Evolutionary conservation across 2,888 invertebrate species (phyloP).

Genomic region (Eupithecia abbreviata): DNA sequence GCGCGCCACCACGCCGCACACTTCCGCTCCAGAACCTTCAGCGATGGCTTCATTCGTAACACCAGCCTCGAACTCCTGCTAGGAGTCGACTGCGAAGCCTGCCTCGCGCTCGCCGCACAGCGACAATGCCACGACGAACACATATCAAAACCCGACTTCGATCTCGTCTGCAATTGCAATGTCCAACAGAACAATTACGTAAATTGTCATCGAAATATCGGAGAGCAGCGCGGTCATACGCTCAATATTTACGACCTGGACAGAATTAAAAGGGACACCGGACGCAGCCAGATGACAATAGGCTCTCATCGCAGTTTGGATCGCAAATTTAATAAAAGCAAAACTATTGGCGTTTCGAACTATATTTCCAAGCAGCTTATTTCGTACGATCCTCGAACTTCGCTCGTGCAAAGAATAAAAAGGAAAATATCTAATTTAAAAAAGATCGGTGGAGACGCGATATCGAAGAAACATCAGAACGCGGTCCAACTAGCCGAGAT

Average conservation of each 20-base stretch:
- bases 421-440: constrained; percentile 79
- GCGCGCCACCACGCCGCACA: constrained; percentile 66
- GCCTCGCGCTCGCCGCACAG: constrained; percentile 75
- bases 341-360: constrained; percentile 77
- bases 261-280: constrained; percentile 73
- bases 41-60: constrained; percentile 80
- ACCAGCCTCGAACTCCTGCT: constrained; percentile 79
- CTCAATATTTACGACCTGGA: constrained; percentile 78
- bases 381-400: constrained; percentile 78
- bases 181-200: constrained; percentile 76
- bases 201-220: constrained; percentile 68
- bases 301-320: constrained; percentile 79
- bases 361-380: constrained; percentile 80
- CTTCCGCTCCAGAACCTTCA: constrained; percentile 79
- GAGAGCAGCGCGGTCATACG: constrained; percentile 72
- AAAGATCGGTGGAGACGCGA: constrained; percentile 78
- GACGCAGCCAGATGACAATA: constrained; percentile 64
- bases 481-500: constrained; percentile 79
- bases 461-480: constrained; percentile 78
- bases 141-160: constrained; percentile 73
- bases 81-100: constrained; percentile 81
- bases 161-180: constrained; percentile 79
- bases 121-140: constrained; percentile 72
- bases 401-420: constrained; percentile 80
- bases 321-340: constrained; percentile 77